Evolutionary conservation across 2,113 vertebrate genomes (phyloP).

Genomic region (Seriola aureovittata): DNA sequence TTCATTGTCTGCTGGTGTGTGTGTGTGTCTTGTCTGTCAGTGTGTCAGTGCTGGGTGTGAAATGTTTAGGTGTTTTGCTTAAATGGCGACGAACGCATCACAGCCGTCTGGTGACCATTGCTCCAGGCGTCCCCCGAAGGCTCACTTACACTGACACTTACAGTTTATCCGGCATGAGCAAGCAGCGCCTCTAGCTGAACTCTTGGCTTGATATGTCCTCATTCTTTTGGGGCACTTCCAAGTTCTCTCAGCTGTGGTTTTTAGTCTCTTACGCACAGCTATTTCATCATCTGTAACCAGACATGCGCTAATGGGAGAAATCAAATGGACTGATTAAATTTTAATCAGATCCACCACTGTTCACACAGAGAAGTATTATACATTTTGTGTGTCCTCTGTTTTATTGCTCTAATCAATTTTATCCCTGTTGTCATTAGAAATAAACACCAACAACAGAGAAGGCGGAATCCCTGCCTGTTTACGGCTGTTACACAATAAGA

Average conservation of each 20-base stretch:
- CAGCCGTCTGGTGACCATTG: conserved; percentile 61
- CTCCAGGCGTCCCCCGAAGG: conserved; percentile 66
- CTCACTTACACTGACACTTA: conserved; percentile 45
- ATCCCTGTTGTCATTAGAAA: conserved; percentile 23
- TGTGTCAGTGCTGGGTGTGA: conserved; percentile 28
- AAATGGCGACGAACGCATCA: conserved; percentile 42
- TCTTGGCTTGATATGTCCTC: conserved; percentile 30
- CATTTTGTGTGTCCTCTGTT: background rate
- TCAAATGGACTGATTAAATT: background rate
- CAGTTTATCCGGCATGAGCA: conserved; percentile 39
- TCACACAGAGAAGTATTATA: background rate
- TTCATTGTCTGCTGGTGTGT: conserved; percentile 36
- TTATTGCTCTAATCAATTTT: conserved; percentile 14
- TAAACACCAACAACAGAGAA: conserved; percentile 2
- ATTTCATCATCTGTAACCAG: conserved; percentile 30
- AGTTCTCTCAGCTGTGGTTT: conserved; percentile 5
- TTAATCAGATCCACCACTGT: conserved; percentile 8
- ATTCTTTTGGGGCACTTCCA: conserved; percentile 40
- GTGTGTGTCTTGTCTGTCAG: conserved; percentile 25
- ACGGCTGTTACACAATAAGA: background rate
- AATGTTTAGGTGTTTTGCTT: conserved; percentile 38
- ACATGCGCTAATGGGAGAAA: background rate
- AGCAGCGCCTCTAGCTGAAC: conserved; percentile 54
- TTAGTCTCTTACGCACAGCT: conserved; percentile 5
- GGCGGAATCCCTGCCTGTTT: background rate